Base-by-base conservation (phyloP, 37 sponge, comb jelly and placozoan species). In the Spongia lamella region DNA sequence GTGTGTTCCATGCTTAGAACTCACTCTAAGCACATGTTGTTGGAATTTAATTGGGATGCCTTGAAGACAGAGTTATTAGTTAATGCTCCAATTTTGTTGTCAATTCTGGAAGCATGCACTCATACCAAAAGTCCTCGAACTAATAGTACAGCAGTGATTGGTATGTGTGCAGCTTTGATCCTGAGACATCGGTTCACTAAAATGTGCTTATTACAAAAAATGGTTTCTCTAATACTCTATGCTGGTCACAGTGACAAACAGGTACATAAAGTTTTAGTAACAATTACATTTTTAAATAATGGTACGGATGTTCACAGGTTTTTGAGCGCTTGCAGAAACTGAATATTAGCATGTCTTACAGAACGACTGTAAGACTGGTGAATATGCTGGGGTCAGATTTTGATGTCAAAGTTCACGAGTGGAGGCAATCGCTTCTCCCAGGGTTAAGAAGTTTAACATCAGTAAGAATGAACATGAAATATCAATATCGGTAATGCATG, bases 171-270 rank as follows among this genome's bases (percentile, higher is more conserved):
- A 55, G 56, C 73, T 11, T 11, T 72, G 34, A 5, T 72, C 3
- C 7, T 54, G 19, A 72, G 21, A 3, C 51, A 43, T n/a, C 56
- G 35, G 16, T 34, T 57, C 22, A 24, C 35, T 36, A 56, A 36
- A 35, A 74, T 74, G 75, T 57, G 38, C 56, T 21, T 74, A 17
- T 14, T 74, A 20, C 75, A 74, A 14, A 74, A 74, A 16, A 56
- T 74, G 14, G 20, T 33, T 7, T 74, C 75, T 56, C 0, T 13
- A 11, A 31, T 74, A 15, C 22, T 74, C 17, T 74, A 58, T 58
- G 59, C 75, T 32, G 75, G 75, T 17, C 31, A 58, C 27, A 30
- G 31, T 13, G 36, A 40, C 39, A 74, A 74, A 27, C 36, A 74
- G 75, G 75, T 74, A 74, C 19, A 22, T 24, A 26, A 24, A 14